Evolutionary conservation across 2,797 vertebrate species (phyloP).

Genomic region (Lutjanus argentimaculatus): DNA sequence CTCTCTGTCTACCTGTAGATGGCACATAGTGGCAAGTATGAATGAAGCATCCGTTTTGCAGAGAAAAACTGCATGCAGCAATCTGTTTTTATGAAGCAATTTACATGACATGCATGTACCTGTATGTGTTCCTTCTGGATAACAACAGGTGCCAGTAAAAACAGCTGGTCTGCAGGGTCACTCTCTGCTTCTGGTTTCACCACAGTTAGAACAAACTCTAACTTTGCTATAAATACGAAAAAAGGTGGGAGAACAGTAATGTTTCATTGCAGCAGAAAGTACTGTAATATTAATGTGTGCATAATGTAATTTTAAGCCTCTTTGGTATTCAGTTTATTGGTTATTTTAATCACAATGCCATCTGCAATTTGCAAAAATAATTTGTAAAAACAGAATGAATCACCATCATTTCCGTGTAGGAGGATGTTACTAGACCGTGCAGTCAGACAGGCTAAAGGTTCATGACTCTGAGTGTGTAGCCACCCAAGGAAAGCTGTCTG

Average conservation of each 20-base stretch:
- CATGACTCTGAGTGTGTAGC: constrained; percentile 89
- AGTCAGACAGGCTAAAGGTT: constrained; percentile 89
- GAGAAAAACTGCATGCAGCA: background rate
- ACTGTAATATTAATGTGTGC: background rate
- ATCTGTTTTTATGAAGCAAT: too few species aligned
- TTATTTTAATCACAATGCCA: background rate
- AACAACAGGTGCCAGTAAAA: constrained; percentile 87
- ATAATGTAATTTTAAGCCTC: constrained; percentile 14
- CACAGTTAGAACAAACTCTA: constrained; percentile 89
- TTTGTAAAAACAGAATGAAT: constrained; percentile 30
- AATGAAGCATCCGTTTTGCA: background rate
- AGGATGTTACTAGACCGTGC: constrained; percentile 83
- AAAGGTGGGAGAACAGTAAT: background rate
- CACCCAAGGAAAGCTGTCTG: constrained; percentile 90
- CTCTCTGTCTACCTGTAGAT: constrained; percentile 77
- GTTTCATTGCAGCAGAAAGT: constrained; percentile 9
- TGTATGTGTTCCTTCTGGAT: constrained; percentile 90
- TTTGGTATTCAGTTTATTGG: background rate
- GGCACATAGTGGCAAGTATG: background rate
- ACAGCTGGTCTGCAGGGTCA: constrained; percentile 87
- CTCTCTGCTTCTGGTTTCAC: constrained; percentile 80
- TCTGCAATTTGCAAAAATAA: constrained; percentile 17
- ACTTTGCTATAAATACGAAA: constrained; percentile 81
- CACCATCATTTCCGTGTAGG: constrained; percentile 88
- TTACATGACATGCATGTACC: constrained; percentile 80